A percentile compares a stretch with the other conserved stretches of the same genome.
Conservation (phyloP, 30 jellyfish, hydroid and myxozoan species). For the Chrysaora quinquecirrha region DNA sequence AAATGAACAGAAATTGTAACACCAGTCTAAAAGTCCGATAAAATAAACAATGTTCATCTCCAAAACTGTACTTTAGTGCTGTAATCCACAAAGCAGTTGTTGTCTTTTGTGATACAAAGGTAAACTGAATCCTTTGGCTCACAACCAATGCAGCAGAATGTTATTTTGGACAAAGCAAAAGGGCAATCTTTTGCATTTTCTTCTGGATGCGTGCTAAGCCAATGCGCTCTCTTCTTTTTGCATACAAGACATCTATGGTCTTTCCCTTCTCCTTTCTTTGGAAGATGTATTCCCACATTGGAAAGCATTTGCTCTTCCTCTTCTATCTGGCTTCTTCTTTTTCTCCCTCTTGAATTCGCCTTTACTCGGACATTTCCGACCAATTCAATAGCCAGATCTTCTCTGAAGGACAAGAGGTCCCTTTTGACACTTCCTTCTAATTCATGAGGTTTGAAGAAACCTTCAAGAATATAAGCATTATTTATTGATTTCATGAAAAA, state of each 20-base stretch:
- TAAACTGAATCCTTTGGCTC: conserved; percentile 20
- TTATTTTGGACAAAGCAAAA: conserved; percentile 9
- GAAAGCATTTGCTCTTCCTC: conserved; percentile 20
- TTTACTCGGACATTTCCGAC: conserved; percentile 22
- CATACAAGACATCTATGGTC: conserved; percentile 47
- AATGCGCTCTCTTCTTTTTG: conserved; percentile 28
- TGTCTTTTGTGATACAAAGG: conserved; percentile 37
- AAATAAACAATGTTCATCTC: neutral
- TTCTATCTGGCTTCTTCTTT: conserved; percentile 27
- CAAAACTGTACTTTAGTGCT: conserved; percentile 36
- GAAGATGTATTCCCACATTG: conserved; percentile 42
- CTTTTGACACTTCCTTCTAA: conserved; percentile 5
- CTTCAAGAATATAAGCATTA: conserved; percentile 36
- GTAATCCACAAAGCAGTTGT: conserved; percentile 28
- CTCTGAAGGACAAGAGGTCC: conserved; percentile 22
- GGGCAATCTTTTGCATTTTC: conserved; percentile 30
- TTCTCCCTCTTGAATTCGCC: too few relatives aligned
- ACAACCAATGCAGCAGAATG: conserved; percentile 48
- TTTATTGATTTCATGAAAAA: conserved; percentile 37
- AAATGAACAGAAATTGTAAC: neutral
- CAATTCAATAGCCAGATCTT: conserved; percentile 21
- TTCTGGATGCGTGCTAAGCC: conserved; percentile 18
- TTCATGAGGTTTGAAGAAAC: conserved; percentile 11
- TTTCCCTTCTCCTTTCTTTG: conserved; percentile 33
- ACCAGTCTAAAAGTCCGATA: neutral